These are phyloP conservation scores for Calliphora vomitoria DNA, from an alignment of 2,888 invertebrate genomes.

Conservation along the genomic window DNA sequence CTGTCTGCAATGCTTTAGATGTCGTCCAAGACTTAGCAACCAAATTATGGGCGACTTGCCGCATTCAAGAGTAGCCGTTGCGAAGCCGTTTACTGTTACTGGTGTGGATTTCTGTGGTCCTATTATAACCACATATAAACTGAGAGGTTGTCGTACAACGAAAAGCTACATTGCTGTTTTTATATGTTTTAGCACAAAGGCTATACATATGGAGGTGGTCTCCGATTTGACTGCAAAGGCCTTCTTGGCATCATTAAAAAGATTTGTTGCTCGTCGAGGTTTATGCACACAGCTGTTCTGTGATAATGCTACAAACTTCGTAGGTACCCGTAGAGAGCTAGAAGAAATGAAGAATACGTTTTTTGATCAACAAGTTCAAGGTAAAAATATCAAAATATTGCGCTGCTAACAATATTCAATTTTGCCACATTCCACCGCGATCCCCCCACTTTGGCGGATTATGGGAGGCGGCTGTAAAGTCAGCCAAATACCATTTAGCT, in stretches of 20 bases:
- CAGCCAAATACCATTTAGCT: background rate
- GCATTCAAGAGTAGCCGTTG: conserved; percentile 48
- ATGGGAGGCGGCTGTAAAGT: background rate
- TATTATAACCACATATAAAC: conserved; percentile 33
- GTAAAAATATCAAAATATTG: conserved; percentile 54
- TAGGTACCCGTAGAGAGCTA: conserved; percentile 64
- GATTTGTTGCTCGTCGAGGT: conserved; percentile 71
- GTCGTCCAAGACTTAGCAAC: conserved; percentile 55
- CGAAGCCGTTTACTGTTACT: conserved; percentile 56
- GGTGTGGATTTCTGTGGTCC: conserved; percentile 66
- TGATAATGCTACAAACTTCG: conserved; percentile 73
- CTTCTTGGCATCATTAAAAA: conserved; percentile 68
- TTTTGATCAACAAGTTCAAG: conserved; percentile 54
- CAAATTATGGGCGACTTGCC: conserved; percentile 69
- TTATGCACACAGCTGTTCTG: conserved; percentile 60
- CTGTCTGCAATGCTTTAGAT: conserved; percentile 60
- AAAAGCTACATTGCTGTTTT: conserved; percentile 57
- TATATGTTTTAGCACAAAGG: conserved; percentile 56
- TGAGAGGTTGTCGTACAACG: conserved; percentile 30
- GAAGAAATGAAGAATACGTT: conserved; percentile 57
- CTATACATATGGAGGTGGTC: conserved; percentile 69
- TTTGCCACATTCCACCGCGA: conserved; percentile 65
- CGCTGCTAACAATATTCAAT: conserved; percentile 55
- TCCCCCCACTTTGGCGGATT: background rate
- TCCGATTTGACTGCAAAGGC: conserved; percentile 64